Percentiles rank a stretch among this genome's conserved stretches.
These are phyloP conservation scores for Hystrix cristata DNA, from an alignment of 2,113 vertebrate genomes.

Conservation along the genomic window DNA sequence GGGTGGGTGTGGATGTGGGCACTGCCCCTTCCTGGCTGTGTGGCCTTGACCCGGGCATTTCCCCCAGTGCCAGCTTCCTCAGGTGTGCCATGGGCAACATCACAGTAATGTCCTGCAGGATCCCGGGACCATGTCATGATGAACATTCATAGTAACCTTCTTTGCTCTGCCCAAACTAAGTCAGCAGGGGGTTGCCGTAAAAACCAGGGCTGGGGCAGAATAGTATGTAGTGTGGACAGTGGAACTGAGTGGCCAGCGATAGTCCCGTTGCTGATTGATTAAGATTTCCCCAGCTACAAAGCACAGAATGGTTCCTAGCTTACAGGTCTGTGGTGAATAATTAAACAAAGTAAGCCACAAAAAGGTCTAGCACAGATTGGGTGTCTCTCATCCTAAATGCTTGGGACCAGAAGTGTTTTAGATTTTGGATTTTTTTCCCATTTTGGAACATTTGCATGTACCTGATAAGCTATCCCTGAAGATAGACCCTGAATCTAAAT, in stretches of 20 bases:
- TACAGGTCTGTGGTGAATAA: background rate
- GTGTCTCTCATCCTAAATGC: background rate
- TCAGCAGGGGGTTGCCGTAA: no score
- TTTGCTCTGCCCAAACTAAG: background rate
- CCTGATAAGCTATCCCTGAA: background rate
- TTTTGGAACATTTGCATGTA: background rate
- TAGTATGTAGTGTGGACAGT: fast-evolving
- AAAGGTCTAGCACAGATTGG: background rate
- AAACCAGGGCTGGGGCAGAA: background rate
- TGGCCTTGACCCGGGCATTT: background rate
- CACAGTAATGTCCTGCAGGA: fast-evolving
- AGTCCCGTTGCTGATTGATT: background rate
- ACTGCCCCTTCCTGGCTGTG: background rate
- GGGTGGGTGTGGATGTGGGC: background rate
- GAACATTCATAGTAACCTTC: background rate
- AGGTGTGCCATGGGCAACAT: background rate
- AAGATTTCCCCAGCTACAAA: background rate
- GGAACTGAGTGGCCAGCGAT: background rate
- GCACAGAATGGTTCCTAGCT: background rate
- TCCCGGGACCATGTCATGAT: fast-evolving
- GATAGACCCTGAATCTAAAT: background rate
- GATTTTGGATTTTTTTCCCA: background rate
- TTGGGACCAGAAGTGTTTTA: background rate
- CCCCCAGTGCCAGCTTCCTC: background rate
- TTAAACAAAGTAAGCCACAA: background rate